Evolutionary conservation across 2,113 vertebrate species (phyloP), one percentile per base, ranked within the genome.

Genomic region (Pachycephala philippinensis): DNA sequence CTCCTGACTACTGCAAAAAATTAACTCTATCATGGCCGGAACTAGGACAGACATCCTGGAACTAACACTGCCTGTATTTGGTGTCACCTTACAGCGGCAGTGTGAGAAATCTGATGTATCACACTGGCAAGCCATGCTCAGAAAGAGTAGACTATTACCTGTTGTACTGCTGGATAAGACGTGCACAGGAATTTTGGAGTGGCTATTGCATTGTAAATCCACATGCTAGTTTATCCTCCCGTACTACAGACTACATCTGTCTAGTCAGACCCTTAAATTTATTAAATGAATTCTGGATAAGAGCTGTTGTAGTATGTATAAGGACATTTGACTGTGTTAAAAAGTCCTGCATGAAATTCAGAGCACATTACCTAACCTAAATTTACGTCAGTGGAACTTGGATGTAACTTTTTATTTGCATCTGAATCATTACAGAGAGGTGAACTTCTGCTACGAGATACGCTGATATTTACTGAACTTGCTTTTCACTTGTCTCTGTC

Each of bases 391-490:
- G 86, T 15, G 56, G 74, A 87, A 54, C 81, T 96, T 95, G 65
- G 72, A 94, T 96, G 74, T 95, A 87, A 95, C 94, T 97, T 90
- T 88, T 72, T 57, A 70, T 54, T 92, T 75, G 30, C 57, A 37
- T 49, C 35, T 60, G 76, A 90, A 66, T 92, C 63, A 44, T 39
- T 66, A 39, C 5, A 57, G 47, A 72, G 65, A 74, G 72, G 66
- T 81, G 56, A 59, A 91, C 88, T 96, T 97, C 94, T 97, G 84
- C 93, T 75, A 45, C 22, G 74, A 95, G 84, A 76, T 21, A 89
- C 52, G 44, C 79, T 97, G 97, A 79, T 95, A 69, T 87, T 97
- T 94, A 95, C 21, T 88, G 90, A 95, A 91, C 77, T 95, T 64
- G 54, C 86, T 97, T 97, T 97, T 95, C 61, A 83, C 75, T 89